Base-by-base conservation (phyloP, 2,888 invertebrate genomes). In the Schizotus pectinicornis region DNA sequence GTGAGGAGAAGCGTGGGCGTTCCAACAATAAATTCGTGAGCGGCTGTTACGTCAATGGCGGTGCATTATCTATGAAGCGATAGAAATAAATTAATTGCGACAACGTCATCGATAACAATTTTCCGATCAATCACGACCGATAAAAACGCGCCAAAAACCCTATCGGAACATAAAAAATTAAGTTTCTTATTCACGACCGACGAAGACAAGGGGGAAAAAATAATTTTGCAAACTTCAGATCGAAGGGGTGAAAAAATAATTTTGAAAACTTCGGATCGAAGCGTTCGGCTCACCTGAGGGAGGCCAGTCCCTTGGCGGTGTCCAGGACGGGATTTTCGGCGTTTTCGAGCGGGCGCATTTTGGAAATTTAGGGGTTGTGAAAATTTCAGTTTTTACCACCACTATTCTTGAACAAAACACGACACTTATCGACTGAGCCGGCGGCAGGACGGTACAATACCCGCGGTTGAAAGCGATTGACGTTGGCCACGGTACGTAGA, bases 261-360 rank as follows among this genome's bases (percentile, higher is more conserved):
- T 35, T 35, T 35, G 9, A 8, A 22, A 22, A 22, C n/a, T n/a
- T n/a, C n/a, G n/a, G 5, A 22, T 22, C 5, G 22, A 22, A 22
- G 22, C 5, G 22, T 35, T 35, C 3, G 22, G 11, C 69, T 65
- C 65, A 74, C 74, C 74, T 73, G 59, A 74, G 68, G 54, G 69
- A 70, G 3, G 72, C 69, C 56, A 74, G 58, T 54, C 73, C 58
- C 39, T 64, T 70, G 8, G 67, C 63, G 1, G 70, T 66, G 60
- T 70, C 70, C 66, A 70, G 60, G 50, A 67, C 59, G 36, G 64
- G 65, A 22, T 49, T 65, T 48, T 72, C 71, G 36, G 68, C 67
- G 43, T 64, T 67, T 47, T 69, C 62, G 56, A 63, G 57, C 36
- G 66, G 64, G 37, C 67, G 59, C 66, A 64, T 64, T 42, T 46